Evolutionary conservation across 2,888 invertebrate species (phyloP), one percentile per base, ranked within the genome.

Genomic region (Habroteleia sp.): DNA sequence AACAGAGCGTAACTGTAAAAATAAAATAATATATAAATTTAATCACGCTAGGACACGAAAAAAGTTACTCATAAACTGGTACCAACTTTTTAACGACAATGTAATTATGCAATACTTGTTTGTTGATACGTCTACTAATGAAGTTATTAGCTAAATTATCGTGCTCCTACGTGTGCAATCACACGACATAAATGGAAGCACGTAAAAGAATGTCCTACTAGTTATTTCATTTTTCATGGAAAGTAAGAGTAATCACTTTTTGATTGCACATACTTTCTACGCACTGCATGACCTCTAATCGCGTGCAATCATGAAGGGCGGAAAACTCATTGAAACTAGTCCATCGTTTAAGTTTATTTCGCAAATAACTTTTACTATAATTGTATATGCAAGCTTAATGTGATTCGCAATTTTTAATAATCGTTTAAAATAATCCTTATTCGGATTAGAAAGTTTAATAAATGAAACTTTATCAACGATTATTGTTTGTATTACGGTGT

Each of bases 201-300:
- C 31, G 29, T 16, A 2, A 39, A 14, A 44, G 8, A 29, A 35
- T 10, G 48, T 20, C 20, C 29, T 6, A 10, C 23, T 1, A 8
- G 46, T 37, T 25, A 54, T 44, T 37, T 10, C 25, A 27, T 37
- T 37, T 29, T 27, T 13, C 35, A 8, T 25, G 25, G 50, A 65
- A 65, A 65, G 65, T 52, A 65, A 42, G 44, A 42, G 44, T 44
- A 65, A 52, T 65, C 52, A 52, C 65, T 44, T 52, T 52, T 52
- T 52, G 42, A 65, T 65, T 65, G 37, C 35, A 23, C 50, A 23
- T 16, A 41, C 35, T 52, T 52, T 52, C 25, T 52, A 52, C 42
- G 42, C 42, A 52, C n/a, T 41, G 27, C 35, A 14, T 35, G 52
- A 50, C 65, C 52, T 52, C 52, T 65, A 44, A 65, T 65, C 44